Evolutionary conservation across 2,888 invertebrate species (phyloP).

Genomic region (Noctua comes): DNA sequence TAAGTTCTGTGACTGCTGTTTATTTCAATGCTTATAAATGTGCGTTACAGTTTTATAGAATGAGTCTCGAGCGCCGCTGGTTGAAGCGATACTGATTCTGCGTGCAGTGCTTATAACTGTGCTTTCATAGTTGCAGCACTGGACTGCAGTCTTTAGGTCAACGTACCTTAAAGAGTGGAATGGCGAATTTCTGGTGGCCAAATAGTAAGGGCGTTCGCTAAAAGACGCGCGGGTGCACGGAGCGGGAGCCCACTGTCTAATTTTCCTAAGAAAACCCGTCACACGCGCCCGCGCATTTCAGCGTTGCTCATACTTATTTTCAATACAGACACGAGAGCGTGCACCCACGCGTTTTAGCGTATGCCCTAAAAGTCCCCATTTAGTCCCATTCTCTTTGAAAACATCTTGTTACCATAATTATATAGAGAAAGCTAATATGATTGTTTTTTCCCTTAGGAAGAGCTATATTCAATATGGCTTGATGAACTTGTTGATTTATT

Average conservation of each 20-base stretch:
- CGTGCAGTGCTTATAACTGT: background rate
- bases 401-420: slow-evolving; percentile 10
- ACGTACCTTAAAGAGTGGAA: slow-evolving; percentile 6
- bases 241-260: no score
- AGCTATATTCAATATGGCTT: slow-evolving; percentile 1
- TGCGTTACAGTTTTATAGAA: background rate
- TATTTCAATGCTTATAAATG: background rate
- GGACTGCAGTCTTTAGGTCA: background rate
- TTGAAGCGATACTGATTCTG: background rate
- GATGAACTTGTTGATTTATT: slow-evolving; percentile 13
- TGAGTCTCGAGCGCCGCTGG: background rate
- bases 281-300: no score
- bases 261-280: no score
- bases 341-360: no score
- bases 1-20: background rate
- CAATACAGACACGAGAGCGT: no score
- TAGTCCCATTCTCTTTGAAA: slow-evolving; percentile 34
- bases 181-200: background rate
- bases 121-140: background rate
- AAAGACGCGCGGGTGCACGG: no score
- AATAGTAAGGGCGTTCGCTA: background rate
- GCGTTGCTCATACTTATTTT: no score
- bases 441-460: background rate
- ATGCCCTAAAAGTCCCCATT: background rate
- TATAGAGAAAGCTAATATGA: slow-evolving; percentile 41